Evolutionary conservation across 1,140 invertebrate genomes (phyloP), one percentile per base, ranked within the genome.

Genomic region (Mya arenaria): DNA sequence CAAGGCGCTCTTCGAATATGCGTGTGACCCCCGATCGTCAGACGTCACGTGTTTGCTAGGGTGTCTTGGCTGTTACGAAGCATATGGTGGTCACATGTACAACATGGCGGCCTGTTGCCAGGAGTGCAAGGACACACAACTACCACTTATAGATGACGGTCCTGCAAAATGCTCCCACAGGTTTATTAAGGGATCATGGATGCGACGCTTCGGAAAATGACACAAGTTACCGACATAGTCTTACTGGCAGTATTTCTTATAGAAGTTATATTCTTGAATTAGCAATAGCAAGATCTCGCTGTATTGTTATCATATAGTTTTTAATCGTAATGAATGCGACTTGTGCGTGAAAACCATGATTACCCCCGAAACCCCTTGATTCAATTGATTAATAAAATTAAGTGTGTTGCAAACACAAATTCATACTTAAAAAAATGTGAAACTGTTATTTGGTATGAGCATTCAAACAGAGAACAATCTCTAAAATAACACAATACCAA

Each of bases 71-170:
- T 88, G 86, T 72, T 83, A 84, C 36, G 83, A 88, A 41, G 44
- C 80, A 36, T 88, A 77, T 62, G 86, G 86, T 1, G 79, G 80
- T n/a, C 74, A 86, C 13, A 71, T 87, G 37, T 87, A 86, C 55
- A 80, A 87, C 39, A 82, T 82, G 71, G 84, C 82, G 23, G 82
- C 83, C 17, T 87, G 84, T 63, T 87, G 84, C 52, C 44, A 78
- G 28, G 82, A 84, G 52, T 87, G 86, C 32, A 55, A 78, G 39
- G 15, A 74, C 0, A 72, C 71, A 15, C 63, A 83, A 25, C 58
- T 69, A 6, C 30, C 63, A 4, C 0, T 84, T 3, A 80, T 87
- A 3, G 86, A 88, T 41, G 73, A 86, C 30, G 86, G 86, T n/a
- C 86, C 86, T 28, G 56, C 28, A 1, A 77, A 77, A 41, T 87